phyloP scores from a whole-genome alignment of 2,113 vertebrate species.

The Trogon melanurus region DNA sequence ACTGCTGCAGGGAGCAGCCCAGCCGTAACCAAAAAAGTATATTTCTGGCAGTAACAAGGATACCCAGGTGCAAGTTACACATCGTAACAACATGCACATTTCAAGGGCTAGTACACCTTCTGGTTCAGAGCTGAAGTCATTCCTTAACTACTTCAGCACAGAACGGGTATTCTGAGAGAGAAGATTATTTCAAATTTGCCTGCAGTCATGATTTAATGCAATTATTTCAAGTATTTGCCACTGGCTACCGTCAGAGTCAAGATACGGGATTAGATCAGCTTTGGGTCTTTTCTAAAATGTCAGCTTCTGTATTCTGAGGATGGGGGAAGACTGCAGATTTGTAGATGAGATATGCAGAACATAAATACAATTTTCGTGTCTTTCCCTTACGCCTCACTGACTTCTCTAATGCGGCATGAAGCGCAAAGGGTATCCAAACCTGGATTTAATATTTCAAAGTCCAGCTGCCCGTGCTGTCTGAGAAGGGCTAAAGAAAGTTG shows the following conservation, averaged over 20 bases:
- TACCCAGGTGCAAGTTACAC: neutral
- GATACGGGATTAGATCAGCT: conserved; percentile 16
- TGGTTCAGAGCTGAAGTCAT: neutral
- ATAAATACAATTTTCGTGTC: conserved; percentile 36
- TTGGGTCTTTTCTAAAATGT: conserved; percentile 32
- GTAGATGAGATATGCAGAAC: neutral
- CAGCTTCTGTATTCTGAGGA: conserved; percentile 30
- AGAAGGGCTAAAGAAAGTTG: neutral
- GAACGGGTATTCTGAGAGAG: neutral
- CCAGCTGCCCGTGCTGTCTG: neutral
- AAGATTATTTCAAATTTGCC: neutral
- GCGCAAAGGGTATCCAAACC: neutral
- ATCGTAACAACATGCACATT: neutral
- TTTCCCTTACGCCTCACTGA: neutral
- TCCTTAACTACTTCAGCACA: conserved; percentile 14
- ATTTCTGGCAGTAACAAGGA: neutral
- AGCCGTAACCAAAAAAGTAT: neutral
- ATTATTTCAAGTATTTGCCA: conserved; percentile 57
- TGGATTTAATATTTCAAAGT: neutral
- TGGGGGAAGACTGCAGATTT: conserved; percentile 7
- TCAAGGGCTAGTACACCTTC: neutral
- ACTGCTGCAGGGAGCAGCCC: neutral
- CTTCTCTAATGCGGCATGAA: neutral
- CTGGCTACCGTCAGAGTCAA: conserved; percentile 49
- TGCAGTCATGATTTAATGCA: conserved; percentile 40